Conservation (phyloP, 2,797 vertebrate species). For the Antrozous pallidus region DNA sequence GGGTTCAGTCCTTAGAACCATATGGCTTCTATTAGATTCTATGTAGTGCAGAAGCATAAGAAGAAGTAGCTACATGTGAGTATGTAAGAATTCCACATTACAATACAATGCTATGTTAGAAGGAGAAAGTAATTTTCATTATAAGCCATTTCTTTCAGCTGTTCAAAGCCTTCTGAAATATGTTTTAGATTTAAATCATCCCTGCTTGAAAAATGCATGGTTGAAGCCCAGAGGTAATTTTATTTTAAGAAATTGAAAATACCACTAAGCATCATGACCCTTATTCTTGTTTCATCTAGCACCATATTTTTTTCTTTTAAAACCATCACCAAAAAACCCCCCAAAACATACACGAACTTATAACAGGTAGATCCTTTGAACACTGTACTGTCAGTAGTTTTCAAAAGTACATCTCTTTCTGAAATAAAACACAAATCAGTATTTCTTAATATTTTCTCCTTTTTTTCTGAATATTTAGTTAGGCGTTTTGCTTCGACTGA, state of each 20-base stretch:
- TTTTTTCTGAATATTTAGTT: neutral
- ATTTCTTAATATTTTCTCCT: neutral
- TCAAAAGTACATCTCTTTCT: neutral
- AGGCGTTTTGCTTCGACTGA: neutral
- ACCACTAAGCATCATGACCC: neutral
- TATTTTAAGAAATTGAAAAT: constrained; percentile 58
- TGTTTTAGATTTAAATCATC: constrained; percentile 64
- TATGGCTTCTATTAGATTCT: neutral
- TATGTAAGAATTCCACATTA: constrained; percentile 38
- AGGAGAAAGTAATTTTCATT: constrained; percentile 47
- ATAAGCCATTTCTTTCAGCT: constrained; percentile 28
- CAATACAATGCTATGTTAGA: neutral
- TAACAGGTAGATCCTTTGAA: neutral
- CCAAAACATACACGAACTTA: neutral
- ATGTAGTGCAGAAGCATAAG: neutral
- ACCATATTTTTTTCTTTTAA: neutral
- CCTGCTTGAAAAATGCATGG: constrained; percentile 36
- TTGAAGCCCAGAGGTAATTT: constrained; percentile 52
- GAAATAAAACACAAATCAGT: neutral
- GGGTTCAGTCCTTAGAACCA: too few relatives aligned
- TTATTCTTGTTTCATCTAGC: neutral
- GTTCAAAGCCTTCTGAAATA: constrained; percentile 55
- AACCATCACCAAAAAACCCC: neutral
- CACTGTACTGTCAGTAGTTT: neutral
- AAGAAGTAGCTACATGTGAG: neutral